These are phyloP conservation scores for Gambusia holbrooki DNA, from an alignment of 2,113 vertebrate genomes.

Conservation along the genomic window DNA sequence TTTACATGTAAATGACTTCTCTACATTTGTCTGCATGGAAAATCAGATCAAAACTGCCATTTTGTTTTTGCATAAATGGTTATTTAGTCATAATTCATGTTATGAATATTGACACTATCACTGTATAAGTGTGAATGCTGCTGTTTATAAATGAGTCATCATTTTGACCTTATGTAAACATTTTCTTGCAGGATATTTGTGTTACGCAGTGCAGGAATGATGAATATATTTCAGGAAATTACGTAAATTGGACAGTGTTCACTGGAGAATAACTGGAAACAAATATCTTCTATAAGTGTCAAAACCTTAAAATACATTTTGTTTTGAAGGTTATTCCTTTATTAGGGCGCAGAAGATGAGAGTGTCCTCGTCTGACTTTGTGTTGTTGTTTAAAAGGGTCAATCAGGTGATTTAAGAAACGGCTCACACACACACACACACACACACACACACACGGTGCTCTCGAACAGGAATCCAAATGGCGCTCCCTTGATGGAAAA, in stretches of 20 bases:
- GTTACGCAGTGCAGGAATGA: neutral
- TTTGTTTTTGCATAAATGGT: neutral
- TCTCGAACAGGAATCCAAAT: conserved; percentile 66
- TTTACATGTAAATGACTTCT: too few species aligned
- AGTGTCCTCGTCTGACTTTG: conserved; percentile 33
- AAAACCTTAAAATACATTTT: neutral
- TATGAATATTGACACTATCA: neutral
- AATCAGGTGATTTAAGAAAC: conserved; percentile 58
- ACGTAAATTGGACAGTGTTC: neutral
- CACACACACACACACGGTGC: conserved; percentile 3
- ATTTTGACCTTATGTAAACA: neutral
- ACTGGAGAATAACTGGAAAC: neutral
- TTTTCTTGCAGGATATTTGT: too few species aligned
- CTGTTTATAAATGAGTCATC: neutral
- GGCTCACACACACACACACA: conserved; percentile 14
- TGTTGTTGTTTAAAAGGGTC: conserved; percentile 45
- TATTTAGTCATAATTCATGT: neutral
- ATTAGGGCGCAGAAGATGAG: neutral
- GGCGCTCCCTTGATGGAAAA: conserved; percentile 73
- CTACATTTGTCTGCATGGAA: too few species aligned
- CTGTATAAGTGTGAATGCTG: neutral
- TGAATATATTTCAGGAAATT: neutral
- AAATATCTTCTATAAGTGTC: neutral
- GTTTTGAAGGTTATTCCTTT: neutral
- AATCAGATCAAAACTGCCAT: too few species aligned